phyloP scores from a whole-genome alignment of 2,797 vertebrate species.

The Acestrorhynchus altus region DNA sequence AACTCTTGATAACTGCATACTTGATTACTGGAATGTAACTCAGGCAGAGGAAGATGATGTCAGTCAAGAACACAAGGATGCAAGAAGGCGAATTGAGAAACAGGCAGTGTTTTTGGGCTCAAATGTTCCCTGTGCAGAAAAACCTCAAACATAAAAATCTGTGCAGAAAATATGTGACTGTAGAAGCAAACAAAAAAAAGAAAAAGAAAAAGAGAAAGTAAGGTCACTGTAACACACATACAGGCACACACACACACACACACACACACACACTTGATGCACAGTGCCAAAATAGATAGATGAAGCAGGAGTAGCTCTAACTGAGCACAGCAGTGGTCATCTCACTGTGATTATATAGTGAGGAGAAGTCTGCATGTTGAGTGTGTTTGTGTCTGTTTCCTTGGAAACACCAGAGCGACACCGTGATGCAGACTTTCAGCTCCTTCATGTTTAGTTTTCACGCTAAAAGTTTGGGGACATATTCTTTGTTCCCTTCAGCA shows the following conservation, averaged over 20 bases:
- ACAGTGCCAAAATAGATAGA: slow-evolving; percentile 13
- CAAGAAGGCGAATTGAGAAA: too few species aligned
- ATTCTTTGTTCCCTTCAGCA: slow-evolving; percentile 34
- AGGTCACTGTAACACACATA: too few species aligned
- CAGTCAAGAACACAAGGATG: too few species aligned
- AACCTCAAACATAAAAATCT: too few species aligned
- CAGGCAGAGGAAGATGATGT: too few species aligned
- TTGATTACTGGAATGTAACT: too few species aligned
- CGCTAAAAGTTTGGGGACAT: neutral
- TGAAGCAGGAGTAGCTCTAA: slow-evolving; percentile 18
- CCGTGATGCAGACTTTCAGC: slow-evolving; percentile 15
- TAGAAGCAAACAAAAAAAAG: too few species aligned
- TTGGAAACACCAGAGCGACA: slow-evolving; percentile 56
- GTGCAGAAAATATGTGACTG: too few species aligned
- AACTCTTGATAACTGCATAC: too few species aligned
- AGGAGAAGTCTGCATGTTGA: slow-evolving; percentile 34
- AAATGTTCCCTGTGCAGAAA: too few species aligned
- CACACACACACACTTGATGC: neutral
- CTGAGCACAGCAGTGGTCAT: slow-evolving; percentile 28
- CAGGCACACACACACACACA: slow-evolving; percentile 5
- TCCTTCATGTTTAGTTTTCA: slow-evolving; percentile 33
- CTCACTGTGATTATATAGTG: slow-evolving; percentile 34
- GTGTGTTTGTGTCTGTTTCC: slow-evolving; percentile 54
- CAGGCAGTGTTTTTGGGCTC: too few species aligned
- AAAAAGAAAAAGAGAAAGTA: too few species aligned